phyloP scores from a whole-genome alignment of 2,797 vertebrate species.

The Hipposideros larvatus region DNA sequence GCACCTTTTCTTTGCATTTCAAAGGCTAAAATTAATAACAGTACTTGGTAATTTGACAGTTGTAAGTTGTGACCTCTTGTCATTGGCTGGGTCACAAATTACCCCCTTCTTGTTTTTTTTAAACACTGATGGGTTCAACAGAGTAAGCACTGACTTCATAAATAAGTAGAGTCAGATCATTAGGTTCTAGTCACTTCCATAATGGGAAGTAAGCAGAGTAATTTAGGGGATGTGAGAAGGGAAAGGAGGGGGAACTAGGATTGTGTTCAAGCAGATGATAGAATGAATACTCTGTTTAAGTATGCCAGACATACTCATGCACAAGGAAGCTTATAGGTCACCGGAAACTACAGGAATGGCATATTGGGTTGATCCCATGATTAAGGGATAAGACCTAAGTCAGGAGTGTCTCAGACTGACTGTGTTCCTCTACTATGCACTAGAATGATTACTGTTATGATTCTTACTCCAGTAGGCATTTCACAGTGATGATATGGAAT shows the following conservation, averaged over 20 bases:
- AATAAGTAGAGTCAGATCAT: conserved; percentile 68
- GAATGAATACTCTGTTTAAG: conserved; percentile 63
- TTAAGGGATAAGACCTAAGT: conserved; percentile 65
- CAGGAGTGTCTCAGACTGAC: not conserved
- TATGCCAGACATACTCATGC: conserved; percentile 16
- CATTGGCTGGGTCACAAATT: conserved; percentile 71
- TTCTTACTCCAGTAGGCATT: conserved; percentile 19
- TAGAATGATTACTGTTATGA: conserved; percentile 56
- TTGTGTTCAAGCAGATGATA: conserved; percentile 45
- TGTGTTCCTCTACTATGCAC: not conserved
- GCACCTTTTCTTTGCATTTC: conserved; percentile 19
- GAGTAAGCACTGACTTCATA: conserved; percentile 67
- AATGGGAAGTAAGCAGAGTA: conserved; percentile 52
- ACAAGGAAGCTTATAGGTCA: conserved; percentile 52
- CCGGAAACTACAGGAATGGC: conserved; percentile 22
- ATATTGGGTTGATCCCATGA: conserved; percentile 63
- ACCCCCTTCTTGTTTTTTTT: conserved; percentile 50
- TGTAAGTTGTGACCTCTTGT: conserved; percentile 67
- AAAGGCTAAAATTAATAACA: conserved; percentile 72
- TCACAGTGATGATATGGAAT: not conserved
- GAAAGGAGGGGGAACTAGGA: not conserved
- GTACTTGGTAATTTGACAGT: conserved; percentile 65
- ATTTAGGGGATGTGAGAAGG: not conserved
- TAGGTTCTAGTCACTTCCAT: conserved; percentile 9
- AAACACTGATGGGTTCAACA: conserved; percentile 70